phyloP scores from a whole-genome alignment of 1,140 invertebrate species.

The Drosophila parvula region DNA sequence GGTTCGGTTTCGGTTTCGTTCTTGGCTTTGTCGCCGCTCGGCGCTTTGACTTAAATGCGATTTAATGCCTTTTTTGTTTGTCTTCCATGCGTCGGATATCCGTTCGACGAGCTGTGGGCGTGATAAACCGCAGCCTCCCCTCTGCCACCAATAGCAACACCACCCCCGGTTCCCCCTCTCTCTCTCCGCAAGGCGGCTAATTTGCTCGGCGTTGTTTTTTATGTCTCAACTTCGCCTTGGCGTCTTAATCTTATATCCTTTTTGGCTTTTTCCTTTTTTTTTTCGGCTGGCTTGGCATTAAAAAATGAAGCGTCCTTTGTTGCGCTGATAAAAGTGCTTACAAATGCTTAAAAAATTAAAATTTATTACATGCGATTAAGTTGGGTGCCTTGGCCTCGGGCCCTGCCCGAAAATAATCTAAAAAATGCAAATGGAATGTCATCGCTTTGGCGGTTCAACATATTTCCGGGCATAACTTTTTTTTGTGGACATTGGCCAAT shows the following conservation, averaged over 20 bases:
- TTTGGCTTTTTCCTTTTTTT: conserved; percentile 41
- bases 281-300: conserved; percentile 75
- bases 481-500: conserved; percentile 72
- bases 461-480: conserved; percentile 71
- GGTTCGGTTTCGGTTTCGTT: conserved; percentile 26
- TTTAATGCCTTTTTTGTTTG: conserved; percentile 83
- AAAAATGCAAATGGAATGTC: conserved; percentile 73
- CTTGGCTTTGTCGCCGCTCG: conserved; percentile 40
- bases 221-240: conserved; percentile 61
- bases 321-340: conserved; percentile 80
- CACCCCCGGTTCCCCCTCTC: conserved; percentile 10
- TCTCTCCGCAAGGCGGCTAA: conserved; percentile 54
- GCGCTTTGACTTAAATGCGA: conserved; percentile 80
- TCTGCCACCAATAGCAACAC: not conserved
- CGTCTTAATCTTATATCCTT: conserved; percentile 82
- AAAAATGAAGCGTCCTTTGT: conserved; percentile 70
- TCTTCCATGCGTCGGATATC: conserved; percentile 81
- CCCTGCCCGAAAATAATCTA: not conserved
- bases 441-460: conserved; percentile 68
- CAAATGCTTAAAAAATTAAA: conserved; percentile 83
- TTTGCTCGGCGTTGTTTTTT: conserved; percentile 73
- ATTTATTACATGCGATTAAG: conserved; percentile 81
- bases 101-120: conserved; percentile 71
- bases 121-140: conserved; percentile 69
- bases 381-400: conserved; percentile 9